Evolutionary conservation across 1,140 invertebrate species (phyloP).

Genomic region (Plectus sambesii): DNA sequence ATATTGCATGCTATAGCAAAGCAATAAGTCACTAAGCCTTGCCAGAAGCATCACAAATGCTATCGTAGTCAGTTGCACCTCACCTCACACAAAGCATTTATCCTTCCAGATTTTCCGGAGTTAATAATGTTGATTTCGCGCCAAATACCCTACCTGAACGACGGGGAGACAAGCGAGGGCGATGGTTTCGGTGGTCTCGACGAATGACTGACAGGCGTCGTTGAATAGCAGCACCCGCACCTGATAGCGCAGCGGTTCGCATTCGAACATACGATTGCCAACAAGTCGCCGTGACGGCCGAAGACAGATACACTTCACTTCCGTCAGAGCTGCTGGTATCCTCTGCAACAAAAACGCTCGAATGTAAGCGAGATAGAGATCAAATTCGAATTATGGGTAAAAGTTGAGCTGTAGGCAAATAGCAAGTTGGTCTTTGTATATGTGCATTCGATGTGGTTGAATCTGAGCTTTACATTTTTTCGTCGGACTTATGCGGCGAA

Average conservation of each 20-base stretch:
- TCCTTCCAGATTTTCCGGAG: no score
- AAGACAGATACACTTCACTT: slow-evolving; percentile 45
- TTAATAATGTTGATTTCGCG: no score
- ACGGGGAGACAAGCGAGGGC: slow-evolving; percentile 42
- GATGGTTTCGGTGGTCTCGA: slow-evolving; percentile 40
- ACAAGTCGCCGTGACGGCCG: slow-evolving; percentile 37
- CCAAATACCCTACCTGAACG: slow-evolving; percentile 41
- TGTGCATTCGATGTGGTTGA: slow-evolving; percentile 9
- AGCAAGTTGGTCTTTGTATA: slow-evolving; percentile 1
- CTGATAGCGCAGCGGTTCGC: slow-evolving; percentile 43
- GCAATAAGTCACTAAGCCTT: no score
- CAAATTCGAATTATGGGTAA: slow-evolving; percentile 2
- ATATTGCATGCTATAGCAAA: no score
- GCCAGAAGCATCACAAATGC: no score
- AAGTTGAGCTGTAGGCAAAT: slow-evolving; percentile 7
- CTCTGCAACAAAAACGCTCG: no score
- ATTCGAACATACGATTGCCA: slow-evolving; percentile 43
- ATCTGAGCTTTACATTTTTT: neutral
- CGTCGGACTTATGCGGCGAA: no score
- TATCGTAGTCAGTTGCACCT: no score
- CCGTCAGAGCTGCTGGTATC: slow-evolving; percentile 43
- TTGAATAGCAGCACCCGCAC: slow-evolving; percentile 43
- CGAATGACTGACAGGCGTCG: slow-evolving; percentile 35
- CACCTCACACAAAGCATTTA: no score
- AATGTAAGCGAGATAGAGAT: neutral